Evolutionary conservation across 2,888 invertebrate species (phyloP).

Genomic region (Operophtera brumata): DNA sequence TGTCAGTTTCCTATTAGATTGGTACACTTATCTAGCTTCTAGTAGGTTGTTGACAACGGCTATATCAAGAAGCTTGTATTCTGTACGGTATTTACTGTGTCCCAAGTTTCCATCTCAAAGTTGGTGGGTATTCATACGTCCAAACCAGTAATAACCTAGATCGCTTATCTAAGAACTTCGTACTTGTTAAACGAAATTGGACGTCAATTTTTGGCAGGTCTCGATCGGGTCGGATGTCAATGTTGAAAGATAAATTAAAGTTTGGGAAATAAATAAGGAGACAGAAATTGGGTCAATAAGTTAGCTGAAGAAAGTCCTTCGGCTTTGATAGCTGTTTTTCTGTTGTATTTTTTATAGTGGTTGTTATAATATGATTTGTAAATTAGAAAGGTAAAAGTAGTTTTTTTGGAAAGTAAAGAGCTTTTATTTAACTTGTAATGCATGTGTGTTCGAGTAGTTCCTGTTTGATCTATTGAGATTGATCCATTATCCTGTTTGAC

Average conservation of each 20-base stretch:
- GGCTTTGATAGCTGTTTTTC: not conserved
- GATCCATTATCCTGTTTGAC: too few species aligned
- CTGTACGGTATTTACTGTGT: not conserved
- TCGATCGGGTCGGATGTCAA: slow-evolving; percentile 9
- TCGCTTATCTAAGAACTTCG: slow-evolving; percentile 16
- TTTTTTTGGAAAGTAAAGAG: too few species aligned
- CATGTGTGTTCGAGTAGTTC: too few species aligned
- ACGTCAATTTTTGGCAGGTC: slow-evolving; percentile 21
- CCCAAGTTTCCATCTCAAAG: slow-evolving; percentile 2
- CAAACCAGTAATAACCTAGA: slow-evolving; percentile 21
- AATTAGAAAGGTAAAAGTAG: too few species aligned
- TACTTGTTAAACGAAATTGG: slow-evolving; percentile 16
- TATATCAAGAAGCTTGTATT: too few species aligned
- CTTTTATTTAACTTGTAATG: too few species aligned
- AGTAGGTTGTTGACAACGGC: too few species aligned
- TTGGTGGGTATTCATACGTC: slow-evolving; percentile 23
- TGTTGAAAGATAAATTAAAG: slow-evolving; percentile 16
- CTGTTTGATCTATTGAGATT: too few species aligned
- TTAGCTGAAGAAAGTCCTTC: not conserved
- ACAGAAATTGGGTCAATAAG: slow-evolving; percentile 3
- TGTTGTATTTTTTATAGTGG: not conserved
- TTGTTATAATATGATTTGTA: too few species aligned
- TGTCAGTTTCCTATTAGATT: too few species aligned
- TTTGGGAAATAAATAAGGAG: slow-evolving; percentile 13
- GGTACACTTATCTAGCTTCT: too few species aligned